phyloP scores from a whole-genome alignment of 2,797 vertebrate species.

The Eulemur rubriventer region DNA sequence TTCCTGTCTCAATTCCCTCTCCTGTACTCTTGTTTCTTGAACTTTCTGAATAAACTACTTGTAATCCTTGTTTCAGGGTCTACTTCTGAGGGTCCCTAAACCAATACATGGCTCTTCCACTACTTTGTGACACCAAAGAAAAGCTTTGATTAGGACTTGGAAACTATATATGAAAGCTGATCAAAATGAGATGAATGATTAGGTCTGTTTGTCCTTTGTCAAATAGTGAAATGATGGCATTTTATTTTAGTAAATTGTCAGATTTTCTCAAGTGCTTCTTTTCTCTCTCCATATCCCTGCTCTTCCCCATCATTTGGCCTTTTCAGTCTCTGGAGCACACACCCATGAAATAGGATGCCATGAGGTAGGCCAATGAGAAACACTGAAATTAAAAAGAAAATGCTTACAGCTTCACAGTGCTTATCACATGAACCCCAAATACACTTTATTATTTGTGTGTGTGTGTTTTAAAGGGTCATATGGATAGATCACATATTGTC shows the following conservation, averaged over 20 bases:
- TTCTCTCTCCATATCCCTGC: not conserved
- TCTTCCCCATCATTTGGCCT: not conserved
- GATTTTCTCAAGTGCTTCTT: not conserved
- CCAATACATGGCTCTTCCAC: not conserved
- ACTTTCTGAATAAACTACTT: conserved; percentile 7
- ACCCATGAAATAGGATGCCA: not conserved
- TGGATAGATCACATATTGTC: not conserved
- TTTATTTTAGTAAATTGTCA: not conserved
- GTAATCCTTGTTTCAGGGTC: not conserved
- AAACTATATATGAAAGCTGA: not conserved
- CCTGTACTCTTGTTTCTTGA: not conserved
- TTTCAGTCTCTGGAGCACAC: not conserved
- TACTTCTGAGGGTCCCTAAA: not conserved
- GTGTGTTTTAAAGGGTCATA: not conserved
- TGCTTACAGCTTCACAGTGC: not conserved
- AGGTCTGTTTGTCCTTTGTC: not conserved
- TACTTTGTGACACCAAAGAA: not conserved
- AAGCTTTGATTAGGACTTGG: not conserved
- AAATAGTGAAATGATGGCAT: not conserved
- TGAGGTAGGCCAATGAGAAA: not conserved
- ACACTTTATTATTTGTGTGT: not conserved
- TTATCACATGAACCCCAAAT: not conserved
- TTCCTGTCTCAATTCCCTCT: not conserved
- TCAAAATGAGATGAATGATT: not conserved
- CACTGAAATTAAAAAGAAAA: not conserved